Conservation (phyloP, 2,113 vertebrate genomes). For the Muntiacus reevesi region DNA sequence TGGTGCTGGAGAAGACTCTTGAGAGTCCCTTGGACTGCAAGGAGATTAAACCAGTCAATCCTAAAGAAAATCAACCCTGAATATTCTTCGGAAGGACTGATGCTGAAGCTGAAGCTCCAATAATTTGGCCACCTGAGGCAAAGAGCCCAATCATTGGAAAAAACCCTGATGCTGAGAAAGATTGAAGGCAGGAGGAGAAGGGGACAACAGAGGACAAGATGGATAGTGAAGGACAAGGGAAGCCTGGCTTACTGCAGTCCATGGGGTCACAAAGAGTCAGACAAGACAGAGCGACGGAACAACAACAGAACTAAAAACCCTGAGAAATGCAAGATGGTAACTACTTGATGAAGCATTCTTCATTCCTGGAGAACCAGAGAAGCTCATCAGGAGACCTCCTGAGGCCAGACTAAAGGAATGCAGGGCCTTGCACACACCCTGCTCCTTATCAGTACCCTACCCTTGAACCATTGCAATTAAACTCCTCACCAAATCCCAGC, state of each 20-base stretch:
- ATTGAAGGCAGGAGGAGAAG: background rate
- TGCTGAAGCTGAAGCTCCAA: background rate
- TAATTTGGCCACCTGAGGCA: background rate
- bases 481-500: background rate
- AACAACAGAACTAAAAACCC: background rate
- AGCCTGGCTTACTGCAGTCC: background rate
- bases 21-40: background rate
- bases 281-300: background rate
- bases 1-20: background rate
- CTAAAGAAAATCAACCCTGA: background rate
- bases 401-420: background rate
- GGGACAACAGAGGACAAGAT: background rate
- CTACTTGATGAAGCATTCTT: background rate
- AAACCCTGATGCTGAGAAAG: background rate
- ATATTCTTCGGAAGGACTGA: background rate
- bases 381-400: background rate
- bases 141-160: background rate
- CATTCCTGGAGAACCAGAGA: background rate
- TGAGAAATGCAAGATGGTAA: background rate
- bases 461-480: background rate
- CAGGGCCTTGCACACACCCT: background rate
- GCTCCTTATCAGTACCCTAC: background rate
- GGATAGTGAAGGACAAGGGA: background rate
- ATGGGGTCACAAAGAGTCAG: background rate
- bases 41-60: background rate